A percentile compares a stretch with the other conserved stretches of the same genome.
Evolutionary conservation across 1,140 invertebrate species (phyloP).

Genomic region (Ips nitidus): DNA sequence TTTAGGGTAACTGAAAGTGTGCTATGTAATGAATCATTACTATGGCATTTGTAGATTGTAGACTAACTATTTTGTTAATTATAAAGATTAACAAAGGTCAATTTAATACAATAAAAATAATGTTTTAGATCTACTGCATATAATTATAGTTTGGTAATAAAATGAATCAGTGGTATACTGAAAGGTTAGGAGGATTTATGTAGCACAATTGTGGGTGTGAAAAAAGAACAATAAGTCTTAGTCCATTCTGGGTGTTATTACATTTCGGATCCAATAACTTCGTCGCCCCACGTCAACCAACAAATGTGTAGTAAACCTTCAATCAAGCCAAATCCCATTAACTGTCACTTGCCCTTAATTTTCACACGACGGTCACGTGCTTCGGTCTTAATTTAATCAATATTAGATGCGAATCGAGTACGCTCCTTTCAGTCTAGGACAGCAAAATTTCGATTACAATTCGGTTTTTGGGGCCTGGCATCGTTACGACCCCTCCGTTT

Average conservation of each 20-base stretch:
- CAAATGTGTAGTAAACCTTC: conserved; percentile 26
- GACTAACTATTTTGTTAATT: too few species aligned
- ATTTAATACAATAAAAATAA: too few species aligned
- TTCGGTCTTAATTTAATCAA: conserved; percentile 31
- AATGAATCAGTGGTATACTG: too few species aligned
- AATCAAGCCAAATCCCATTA: conserved; percentile 31
- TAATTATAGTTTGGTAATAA: too few species aligned
- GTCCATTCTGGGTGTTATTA: not conserved
- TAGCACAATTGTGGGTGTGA: too few species aligned
- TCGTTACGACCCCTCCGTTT: conserved; percentile 21
- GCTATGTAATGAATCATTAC: too few species aligned
- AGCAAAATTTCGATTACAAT: conserved; percentile 27
- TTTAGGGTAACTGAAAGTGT: too few species aligned
- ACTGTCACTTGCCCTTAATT: conserved; percentile 31
- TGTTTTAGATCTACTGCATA: too few species aligned
- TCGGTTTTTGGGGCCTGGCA: not conserved
- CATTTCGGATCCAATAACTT: conserved; percentile 23
- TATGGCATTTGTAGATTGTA: too few species aligned
- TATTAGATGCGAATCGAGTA: conserved; percentile 26
- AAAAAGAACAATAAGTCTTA: too few species aligned
- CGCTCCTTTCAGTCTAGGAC: conserved; percentile 11
- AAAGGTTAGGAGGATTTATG: too few species aligned
- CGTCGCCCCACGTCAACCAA: conserved; percentile 26
- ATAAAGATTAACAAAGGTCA: too few species aligned
- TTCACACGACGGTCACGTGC: conserved; percentile 31